Conservation (phyloP, 2,888 invertebrate species). For the Scaptodrosophila latifasciaeformis region DNA sequence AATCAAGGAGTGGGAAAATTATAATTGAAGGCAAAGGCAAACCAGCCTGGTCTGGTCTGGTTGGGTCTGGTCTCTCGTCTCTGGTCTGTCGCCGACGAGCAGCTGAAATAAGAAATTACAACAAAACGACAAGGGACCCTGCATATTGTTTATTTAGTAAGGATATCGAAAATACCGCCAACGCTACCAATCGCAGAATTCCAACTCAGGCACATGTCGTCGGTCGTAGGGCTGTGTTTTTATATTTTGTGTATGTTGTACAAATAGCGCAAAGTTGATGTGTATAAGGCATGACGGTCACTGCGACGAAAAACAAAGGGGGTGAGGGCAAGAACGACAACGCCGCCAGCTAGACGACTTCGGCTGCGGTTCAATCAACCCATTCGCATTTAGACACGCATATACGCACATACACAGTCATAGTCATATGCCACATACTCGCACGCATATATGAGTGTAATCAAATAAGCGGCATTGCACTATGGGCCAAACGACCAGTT, state of each 20-base stretch:
- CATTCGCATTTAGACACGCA: constrained; percentile 27
- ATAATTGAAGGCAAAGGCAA: constrained; percentile 2
- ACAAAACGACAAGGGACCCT: constrained; percentile 40
- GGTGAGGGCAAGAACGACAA: neutral
- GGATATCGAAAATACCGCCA: constrained; percentile 50
- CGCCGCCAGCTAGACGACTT: constrained; percentile 58
- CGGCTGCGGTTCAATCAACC: constrained; percentile 52
- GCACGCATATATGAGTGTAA: constrained; percentile 34
- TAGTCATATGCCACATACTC: constrained; percentile 1
- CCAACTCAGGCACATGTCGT: constrained; percentile 39
- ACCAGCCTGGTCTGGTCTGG: neutral
- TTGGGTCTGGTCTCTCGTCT: constrained; percentile 17
- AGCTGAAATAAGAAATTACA: constrained; percentile 30
- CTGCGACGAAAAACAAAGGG: constrained; percentile 16
- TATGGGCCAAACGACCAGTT: too few species aligned
- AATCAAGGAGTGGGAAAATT: neutral
- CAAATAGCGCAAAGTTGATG: constrained; percentile 29
- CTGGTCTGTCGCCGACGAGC: constrained; percentile 19
- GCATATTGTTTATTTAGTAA: constrained; percentile 67
- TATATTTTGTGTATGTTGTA: constrained; percentile 8
- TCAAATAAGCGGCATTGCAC: constrained; percentile 54
- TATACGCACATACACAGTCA: constrained; percentile 7
- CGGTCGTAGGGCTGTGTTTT: constrained; percentile 1
- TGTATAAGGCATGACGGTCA: constrained; percentile 41
- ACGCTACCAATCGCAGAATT: constrained; percentile 20